Evolutionary conservation across 53 echinoderm and acorn worm genomes (phyloP).

Genomic region (Echinarachnius parma): DNA sequence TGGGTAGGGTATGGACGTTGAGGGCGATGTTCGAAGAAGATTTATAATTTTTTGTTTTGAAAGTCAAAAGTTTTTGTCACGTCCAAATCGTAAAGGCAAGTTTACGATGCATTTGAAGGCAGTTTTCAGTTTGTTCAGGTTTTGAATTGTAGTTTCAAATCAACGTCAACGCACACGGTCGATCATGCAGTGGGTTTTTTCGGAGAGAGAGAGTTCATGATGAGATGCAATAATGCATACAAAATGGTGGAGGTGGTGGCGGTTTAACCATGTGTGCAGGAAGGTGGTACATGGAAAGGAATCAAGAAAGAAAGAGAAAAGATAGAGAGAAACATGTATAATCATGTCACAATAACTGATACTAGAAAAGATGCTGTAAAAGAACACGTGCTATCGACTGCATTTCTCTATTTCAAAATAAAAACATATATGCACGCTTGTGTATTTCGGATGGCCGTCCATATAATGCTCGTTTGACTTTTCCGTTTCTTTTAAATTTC

Average conservation of each 20-base stretch:
- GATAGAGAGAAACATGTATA: not conserved
- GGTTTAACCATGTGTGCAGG: constrained; percentile 36
- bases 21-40: not conserved
- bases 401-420: too few species aligned
- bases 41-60: not conserved
- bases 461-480: too few species aligned
- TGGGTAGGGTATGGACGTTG: not conserved
- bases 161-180: constrained; percentile 16
- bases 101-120: too few species aligned
- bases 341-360: constrained; percentile 25
- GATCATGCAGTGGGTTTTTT: too few species aligned
- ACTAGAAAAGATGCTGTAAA: constrained; percentile 32
- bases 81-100: not conserved
- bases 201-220: constrained; percentile 1
- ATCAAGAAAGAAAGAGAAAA: constrained; percentile 34
- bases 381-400: too few species aligned
- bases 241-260: constrained; percentile 43
- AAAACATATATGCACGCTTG: too few species aligned
- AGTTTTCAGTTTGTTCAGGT: too few species aligned
- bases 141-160: too few species aligned
- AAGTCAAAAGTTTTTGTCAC: not conserved
- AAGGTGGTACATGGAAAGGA: constrained; percentile 38
- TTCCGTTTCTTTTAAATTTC: too few species aligned
- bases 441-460: too few species aligned
- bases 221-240: constrained; percentile 20